A percentile compares a stretch with the other conserved stretches of the same genome.
Conservation (phyloP, 2,797 vertebrate species). For the Dermochelys coriacea region DNA sequence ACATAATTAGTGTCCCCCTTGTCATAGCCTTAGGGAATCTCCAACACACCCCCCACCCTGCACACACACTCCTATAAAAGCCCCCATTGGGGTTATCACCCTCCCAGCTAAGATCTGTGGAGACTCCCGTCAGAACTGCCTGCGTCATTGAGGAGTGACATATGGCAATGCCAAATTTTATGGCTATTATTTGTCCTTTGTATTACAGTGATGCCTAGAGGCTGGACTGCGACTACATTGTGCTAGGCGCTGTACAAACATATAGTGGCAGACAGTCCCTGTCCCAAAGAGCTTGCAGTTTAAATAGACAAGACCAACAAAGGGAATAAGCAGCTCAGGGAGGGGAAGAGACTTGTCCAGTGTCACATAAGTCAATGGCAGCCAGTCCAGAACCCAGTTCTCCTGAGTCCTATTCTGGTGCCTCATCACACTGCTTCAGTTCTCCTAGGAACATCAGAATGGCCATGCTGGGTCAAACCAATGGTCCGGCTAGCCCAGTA, state of each 20-base stretch:
- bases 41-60: neutral
- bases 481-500: neutral
- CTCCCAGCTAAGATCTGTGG: neutral
- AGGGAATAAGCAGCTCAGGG: neutral
- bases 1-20: neutral
- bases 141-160: neutral
- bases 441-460: neutral
- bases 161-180: neutral
- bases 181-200: neutral
- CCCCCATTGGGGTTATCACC: neutral
- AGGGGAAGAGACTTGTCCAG: neutral
- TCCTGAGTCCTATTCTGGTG: accelerated
- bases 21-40: neutral
- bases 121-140: neutral
- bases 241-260: neutral
- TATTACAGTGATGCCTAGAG: neutral
- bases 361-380: neutral
- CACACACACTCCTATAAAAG: neutral
- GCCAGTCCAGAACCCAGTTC: accelerated
- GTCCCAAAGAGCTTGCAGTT: neutral
- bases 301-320: neutral
- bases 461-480: neutral
- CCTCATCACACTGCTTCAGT: neutral
- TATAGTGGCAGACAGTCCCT: no score
- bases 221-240: neutral